A percentile compares a stretch with the other conserved stretches of the same genome.
phyloP scores from a whole-genome alignment of 2,888 invertebrate species.

The Operophtera brumata region DNA sequence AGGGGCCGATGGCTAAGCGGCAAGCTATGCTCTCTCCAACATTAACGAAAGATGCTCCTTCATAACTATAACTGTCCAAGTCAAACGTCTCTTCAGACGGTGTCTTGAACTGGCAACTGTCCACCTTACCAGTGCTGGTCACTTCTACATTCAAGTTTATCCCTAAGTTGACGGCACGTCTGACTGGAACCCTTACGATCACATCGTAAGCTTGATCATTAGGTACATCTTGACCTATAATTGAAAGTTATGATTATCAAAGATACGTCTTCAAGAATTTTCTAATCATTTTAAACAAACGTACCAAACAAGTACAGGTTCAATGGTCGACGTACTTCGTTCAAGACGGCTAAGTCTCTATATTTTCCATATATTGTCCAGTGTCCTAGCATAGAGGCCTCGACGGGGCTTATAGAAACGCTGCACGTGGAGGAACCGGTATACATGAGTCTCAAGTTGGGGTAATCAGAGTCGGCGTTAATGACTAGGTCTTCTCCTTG shows the following conservation, averaged over 20 bases:
- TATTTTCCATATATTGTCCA: slow-evolving; percentile 48
- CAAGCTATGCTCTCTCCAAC: slow-evolving; percentile 29
- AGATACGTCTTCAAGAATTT: neutral
- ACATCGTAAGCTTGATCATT: slow-evolving; percentile 47
- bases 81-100: slow-evolving; percentile 36
- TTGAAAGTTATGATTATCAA: slow-evolving; percentile 10
- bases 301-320: slow-evolving; percentile 46
- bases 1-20: slow-evolving; percentile 38
- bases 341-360: slow-evolving; percentile 23
- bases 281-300: slow-evolving; percentile 22
- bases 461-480: slow-evolving; percentile 35
- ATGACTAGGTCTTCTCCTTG: slow-evolving; percentile 44
- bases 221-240: slow-evolving; percentile 46
- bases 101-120: slow-evolving; percentile 37
- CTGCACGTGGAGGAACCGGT: slow-evolving; percentile 34
- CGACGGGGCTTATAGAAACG: slow-evolving; percentile 43
- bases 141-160: slow-evolving; percentile 32
- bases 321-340: slow-evolving; percentile 41
- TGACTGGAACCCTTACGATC: slow-evolving; percentile 30
- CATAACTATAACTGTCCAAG: slow-evolving; percentile 9
- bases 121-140: slow-evolving; percentile 28
- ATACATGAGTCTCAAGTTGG: slow-evolving; percentile 37
- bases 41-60: slow-evolving; percentile 34
- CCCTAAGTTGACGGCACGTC: slow-evolving; percentile 37
- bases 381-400: slow-evolving; percentile 36